Evolutionary conservation across 2,888 invertebrate genomes (phyloP), one percentile per base, ranked within the genome.

Genomic region (Rotaria macrura): DNA sequence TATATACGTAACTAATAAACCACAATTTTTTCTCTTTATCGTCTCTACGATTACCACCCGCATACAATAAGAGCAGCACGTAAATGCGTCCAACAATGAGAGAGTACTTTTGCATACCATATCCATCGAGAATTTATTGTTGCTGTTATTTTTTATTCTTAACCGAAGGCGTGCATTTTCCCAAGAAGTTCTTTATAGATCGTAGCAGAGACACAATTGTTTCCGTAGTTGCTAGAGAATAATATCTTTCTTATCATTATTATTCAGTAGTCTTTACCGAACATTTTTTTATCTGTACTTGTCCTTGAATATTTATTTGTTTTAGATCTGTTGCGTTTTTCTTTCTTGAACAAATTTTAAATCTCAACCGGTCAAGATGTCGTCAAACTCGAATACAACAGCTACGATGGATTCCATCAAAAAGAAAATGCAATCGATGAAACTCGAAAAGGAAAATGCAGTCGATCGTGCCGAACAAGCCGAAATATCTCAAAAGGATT

Each of bases 391-490:
- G n/a, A 79, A 79, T n/a, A 79, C 86, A 83, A 72, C 85, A 52
- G 83, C 85, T 29, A 85, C 86, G 29, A 99, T 99, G 99, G 99
- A 99, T 95, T 97, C 98, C 93, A 99, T 99, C 94, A 99, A 99
- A 94, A 99, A 99, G 96, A 99, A 99, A 94, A 99, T 99, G 99
- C 97, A 98, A 94, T 97, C 97, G 93, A 99, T 99, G 99, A 99
- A 99, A 96, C 95, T 98, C 94, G 99, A 99, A 94, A 99, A 99
- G 94, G 99, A 99, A 93, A 97, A 97, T 92, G 99, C 99, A 92
- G 94, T 95, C 93, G 99, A 99, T 92, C 90, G 89, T 87, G 97
- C 99, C 88, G 94, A 96, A 94, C 93, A 95, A 94, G 95, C 97
- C 92, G 99, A 99, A 92, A 95, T 95, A 92, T 96, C 96, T 93